phyloP scores from a whole-genome alignment of 2,113 vertebrate species.

The Clarias batrachus region DNA sequence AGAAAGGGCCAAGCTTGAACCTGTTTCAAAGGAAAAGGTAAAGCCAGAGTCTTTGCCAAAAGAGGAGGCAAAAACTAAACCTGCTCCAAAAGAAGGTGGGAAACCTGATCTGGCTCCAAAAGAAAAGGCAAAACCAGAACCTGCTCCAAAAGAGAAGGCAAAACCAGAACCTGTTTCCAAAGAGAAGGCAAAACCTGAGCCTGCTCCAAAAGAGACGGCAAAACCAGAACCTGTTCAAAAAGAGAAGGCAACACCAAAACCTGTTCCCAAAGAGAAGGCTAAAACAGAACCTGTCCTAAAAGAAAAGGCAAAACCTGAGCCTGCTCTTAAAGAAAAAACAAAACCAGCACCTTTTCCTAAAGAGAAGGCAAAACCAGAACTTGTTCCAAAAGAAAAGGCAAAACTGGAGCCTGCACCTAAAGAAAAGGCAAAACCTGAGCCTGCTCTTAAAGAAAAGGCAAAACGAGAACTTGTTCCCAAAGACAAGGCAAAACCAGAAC shows the following conservation, averaged over 20 bases:
- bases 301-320: not conserved
- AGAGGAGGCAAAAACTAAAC: not conserved
- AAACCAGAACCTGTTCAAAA: conserved; percentile 13
- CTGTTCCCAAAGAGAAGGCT: not conserved
- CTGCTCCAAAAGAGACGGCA: conserved; percentile 29
- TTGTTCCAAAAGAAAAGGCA: not conserved
- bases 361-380: not conserved
- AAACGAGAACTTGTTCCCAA: conserved; percentile 16
- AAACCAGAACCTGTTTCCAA: conserved; percentile 37
- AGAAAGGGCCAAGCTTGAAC: conserved; percentile 7
- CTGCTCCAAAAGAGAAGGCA: conserved; percentile 32
- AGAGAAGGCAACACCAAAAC: not conserved
- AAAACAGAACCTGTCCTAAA: not conserved
- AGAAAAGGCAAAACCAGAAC: conserved; percentile 14
- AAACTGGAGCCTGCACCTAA: not conserved
- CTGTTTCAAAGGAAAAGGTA: conserved; percentile 22
- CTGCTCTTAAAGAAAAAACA: conserved; percentile 37
- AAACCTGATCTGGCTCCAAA: conserved; percentile 40
- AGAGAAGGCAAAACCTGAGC: not conserved
- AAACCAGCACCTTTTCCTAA: not conserved
- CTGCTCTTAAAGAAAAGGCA: not conserved
- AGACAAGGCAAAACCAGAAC: conserved; percentile 4
- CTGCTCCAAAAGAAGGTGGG: conserved; percentile 37
- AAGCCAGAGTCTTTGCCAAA: not conserved
- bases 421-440: not conserved